These are phyloP conservation scores for Leucophora obtusa DNA, from an alignment of 2,888 invertebrate species.

Conservation along the genomic window DNA sequence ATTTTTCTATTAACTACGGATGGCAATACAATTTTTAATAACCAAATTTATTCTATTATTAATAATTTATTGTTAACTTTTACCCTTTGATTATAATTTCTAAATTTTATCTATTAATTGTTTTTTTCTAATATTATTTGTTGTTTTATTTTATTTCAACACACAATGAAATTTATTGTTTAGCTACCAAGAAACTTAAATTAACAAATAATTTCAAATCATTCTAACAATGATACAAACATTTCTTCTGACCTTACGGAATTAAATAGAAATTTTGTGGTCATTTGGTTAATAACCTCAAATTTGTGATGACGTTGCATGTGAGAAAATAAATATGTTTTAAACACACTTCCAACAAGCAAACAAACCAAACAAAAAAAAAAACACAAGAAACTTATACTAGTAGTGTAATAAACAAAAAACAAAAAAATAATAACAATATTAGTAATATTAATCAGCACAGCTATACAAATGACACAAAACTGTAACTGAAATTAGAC, in stretches of 20 bases:
- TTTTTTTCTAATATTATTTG: no score
- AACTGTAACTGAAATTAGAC: constrained; percentile 21
- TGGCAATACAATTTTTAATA: no score
- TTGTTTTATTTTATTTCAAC: no score
- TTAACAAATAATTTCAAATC: no score
- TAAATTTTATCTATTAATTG: no score
- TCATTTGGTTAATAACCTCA: constrained; percentile 44
- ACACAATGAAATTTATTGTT: no score
- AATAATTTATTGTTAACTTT: no score
- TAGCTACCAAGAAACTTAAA: no score
- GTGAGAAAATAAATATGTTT: constrained; percentile 35
- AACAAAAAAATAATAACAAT: constrained; percentile 29
- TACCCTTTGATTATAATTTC: no score
- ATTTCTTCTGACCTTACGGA: not conserved
- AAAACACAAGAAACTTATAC: not conserved
- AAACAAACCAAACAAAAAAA: not conserved
- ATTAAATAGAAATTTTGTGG: constrained; percentile 42
- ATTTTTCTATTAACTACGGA: no score
- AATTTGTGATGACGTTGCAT: constrained; percentile 50
- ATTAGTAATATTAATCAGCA: constrained; percentile 54
- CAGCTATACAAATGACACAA: constrained; percentile 5
- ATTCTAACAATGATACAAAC: no score
- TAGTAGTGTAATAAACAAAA: constrained; percentile 27
- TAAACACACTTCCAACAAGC: not conserved
- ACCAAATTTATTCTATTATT: no score